A percentile compares a stretch with the other conserved stretches of the same genome.
These are phyloP conservation scores for Nanorana parkeri DNA, from an alignment of 2,113 vertebrate species.

Conservation along the genomic window DNA sequence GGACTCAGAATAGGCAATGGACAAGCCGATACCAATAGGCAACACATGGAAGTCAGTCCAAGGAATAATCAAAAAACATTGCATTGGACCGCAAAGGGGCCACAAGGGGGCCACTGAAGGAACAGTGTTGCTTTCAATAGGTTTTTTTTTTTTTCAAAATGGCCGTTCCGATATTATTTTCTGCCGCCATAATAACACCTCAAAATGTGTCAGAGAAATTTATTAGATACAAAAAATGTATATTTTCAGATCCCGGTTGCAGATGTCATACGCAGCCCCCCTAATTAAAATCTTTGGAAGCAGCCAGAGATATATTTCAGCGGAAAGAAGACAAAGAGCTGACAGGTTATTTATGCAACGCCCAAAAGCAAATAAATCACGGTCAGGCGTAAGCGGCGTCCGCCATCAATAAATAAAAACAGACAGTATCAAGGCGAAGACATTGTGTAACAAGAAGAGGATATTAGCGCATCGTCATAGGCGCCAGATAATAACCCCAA, in stretches of 20 bases:
- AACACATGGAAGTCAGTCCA: too few relatives aligned
- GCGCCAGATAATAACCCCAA: too few relatives aligned
- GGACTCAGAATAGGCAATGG: too few relatives aligned
- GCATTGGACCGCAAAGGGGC: too few relatives aligned
- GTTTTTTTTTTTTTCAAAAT: too few relatives aligned
- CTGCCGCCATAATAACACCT: neutral
- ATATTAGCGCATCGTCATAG: too few relatives aligned
- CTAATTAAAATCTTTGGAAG: slow-evolving; percentile 21
- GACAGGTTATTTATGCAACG: slow-evolving; percentile 26
- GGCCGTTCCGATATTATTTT: neutral
- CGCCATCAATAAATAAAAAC: slow-evolving; percentile 19
- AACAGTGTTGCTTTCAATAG: too few relatives aligned
- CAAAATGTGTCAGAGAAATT: neutral
- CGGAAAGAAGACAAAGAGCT: slow-evolving; percentile 21
- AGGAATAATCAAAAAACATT: too few relatives aligned
- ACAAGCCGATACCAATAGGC: too few relatives aligned
- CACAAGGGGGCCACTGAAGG: too few relatives aligned
- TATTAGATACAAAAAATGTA: too few relatives aligned
- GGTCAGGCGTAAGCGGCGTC: neutral
- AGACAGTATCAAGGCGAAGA: neutral
- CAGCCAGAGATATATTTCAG: slow-evolving; percentile 24
- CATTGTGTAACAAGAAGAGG: too few relatives aligned
- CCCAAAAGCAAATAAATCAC: slow-evolving; percentile 14
- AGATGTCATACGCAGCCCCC: neutral
- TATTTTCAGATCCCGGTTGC: neutral